phyloP scores from a whole-genome alignment of 2,888 invertebrate genomes.

The Nomada flava region DNA sequence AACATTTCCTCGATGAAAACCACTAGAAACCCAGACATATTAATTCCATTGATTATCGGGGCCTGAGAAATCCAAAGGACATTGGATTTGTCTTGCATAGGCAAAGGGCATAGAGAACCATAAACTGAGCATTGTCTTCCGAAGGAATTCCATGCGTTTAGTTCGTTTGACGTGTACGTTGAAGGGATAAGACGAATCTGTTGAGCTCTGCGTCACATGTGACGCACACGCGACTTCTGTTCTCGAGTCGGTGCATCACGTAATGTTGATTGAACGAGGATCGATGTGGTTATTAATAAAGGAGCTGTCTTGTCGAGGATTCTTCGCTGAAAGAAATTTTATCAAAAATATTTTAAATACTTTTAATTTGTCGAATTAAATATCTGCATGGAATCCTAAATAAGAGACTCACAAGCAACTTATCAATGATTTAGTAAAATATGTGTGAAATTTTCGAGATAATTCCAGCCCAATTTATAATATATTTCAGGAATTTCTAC shows the following conservation, averaged over 20 bases:
- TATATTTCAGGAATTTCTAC: too few relatives aligned
- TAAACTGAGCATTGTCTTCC: conserved; percentile 11
- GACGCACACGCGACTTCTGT: conserved; percentile 20
- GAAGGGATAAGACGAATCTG: conserved; percentile 39
- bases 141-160: conserved; percentile 39
- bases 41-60: too few relatives aligned
- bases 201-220: conserved; percentile 30
- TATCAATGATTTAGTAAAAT: too few relatives aligned
- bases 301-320: background rate
- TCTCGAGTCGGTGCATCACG: background rate
- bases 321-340: background rate
- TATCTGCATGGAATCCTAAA: too few relatives aligned
- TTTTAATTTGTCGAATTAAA: too few relatives aligned
- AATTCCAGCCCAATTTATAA: too few relatives aligned
- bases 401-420: too few relatives aligned
- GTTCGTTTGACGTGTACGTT: background rate
- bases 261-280: conserved; percentile 21
- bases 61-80: conserved; percentile 14
- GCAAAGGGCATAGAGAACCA: conserved; percentile 17
- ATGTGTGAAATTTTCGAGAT: too few relatives aligned
- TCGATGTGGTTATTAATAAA: conserved; percentile 43
- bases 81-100: background rate
- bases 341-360: background rate
- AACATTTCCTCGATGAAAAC: too few relatives aligned
- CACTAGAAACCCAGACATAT: too few relatives aligned